Evolutionary conservation across 2,113 vertebrate genomes (phyloP).

Genomic region (Tachuris rubrigastra): DNA sequence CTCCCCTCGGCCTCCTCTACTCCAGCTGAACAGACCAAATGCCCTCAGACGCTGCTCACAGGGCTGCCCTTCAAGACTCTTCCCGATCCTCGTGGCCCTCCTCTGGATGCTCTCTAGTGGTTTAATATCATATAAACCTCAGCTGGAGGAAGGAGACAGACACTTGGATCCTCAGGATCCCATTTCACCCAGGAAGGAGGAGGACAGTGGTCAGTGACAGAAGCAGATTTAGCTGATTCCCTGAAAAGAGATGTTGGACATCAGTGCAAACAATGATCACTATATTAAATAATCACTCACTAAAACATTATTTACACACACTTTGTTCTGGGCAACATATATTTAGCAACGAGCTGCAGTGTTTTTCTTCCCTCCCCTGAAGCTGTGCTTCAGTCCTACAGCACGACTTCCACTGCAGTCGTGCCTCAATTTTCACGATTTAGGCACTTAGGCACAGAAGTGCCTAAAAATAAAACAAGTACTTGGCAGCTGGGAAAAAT

Average conservation of each 20-base stretch:
- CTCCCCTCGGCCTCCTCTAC: not conserved
- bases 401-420: not conserved
- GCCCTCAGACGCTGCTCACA: not conserved
- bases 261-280: not conserved
- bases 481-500: not conserved
- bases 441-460: not conserved
- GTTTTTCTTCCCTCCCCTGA: not conserved
- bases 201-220: not conserved
- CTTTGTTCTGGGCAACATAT: not conserved
- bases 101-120: not conserved
- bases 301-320: not conserved
- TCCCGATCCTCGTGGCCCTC: not conserved
- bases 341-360: not conserved
- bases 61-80: not conserved
- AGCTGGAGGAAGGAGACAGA: too few species aligned
- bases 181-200: too few species aligned
- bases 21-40: not conserved
- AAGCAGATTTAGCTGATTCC: not conserved
- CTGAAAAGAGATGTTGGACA: not conserved
- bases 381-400: not conserved
- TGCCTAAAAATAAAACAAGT: constrained; percentile 45
- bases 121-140: not conserved
- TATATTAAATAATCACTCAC: not conserved
- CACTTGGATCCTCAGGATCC: not conserved
- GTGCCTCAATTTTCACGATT: not conserved